These are phyloP conservation scores for Macrosiphum euphorbiae DNA, from an alignment of 2,888 invertebrate genomes.

Conservation along the genomic window DNA sequence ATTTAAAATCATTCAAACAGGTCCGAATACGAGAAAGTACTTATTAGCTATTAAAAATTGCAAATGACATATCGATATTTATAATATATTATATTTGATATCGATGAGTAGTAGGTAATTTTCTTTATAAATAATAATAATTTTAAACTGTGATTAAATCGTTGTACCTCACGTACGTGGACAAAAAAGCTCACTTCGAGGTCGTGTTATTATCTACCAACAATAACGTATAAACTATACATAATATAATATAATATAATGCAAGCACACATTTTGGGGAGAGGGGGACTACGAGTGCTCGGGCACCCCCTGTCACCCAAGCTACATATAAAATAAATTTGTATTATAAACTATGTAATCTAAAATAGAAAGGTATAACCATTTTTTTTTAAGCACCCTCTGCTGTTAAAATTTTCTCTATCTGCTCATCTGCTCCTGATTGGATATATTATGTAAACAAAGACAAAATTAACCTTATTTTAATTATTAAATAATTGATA, in stretches of 20 bases:
- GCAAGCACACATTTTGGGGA: too few relatives aligned
- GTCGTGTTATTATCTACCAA: background rate
- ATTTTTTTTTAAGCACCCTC: too few relatives aligned
- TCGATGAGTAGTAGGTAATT: background rate
- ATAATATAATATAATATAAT: background rate
- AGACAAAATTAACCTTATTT: background rate
- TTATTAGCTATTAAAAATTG: background rate
- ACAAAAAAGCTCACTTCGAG: background rate
- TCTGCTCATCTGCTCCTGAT: too few relatives aligned
- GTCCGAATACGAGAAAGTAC: too few relatives aligned
- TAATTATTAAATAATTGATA: background rate
- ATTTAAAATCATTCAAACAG: background rate
- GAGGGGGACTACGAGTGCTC: too few relatives aligned
- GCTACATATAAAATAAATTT: too few relatives aligned
- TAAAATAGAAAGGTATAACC: too few relatives aligned
- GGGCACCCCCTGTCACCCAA: too few relatives aligned
- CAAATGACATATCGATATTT: background rate
- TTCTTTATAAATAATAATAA: background rate
- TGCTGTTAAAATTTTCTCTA: too few relatives aligned
- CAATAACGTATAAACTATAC: background rate
- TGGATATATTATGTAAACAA: background rate
- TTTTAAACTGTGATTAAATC: background rate
- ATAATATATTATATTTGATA: background rate
- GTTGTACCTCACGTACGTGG: background rate
- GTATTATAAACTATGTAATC: too few relatives aligned